phyloP scores from a whole-genome alignment of 2,113 vertebrate genomes.

The Rhinoderma darwinii region DNA sequence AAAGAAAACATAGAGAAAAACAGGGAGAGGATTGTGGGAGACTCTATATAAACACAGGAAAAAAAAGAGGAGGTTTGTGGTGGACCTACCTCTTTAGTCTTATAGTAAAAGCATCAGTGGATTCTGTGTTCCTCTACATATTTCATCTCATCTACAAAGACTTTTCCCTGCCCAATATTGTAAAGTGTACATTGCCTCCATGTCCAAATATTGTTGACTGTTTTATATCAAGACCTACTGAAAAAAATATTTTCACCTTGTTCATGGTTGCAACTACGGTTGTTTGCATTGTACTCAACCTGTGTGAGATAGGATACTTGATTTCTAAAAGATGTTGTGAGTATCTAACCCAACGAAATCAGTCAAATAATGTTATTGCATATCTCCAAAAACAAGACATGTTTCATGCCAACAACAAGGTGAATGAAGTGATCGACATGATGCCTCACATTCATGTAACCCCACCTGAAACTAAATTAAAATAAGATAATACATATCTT shows the following conservation, averaged over 20 bases:
- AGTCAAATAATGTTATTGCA: neutral
- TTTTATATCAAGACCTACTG: slow-evolving; percentile 83
- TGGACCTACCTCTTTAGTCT: slow-evolving; percentile 78
- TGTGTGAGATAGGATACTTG: slow-evolving; percentile 84
- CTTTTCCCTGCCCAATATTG: slow-evolving; percentile 80
- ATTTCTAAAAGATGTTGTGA: slow-evolving; percentile 73
- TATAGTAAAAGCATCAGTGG: slow-evolving; percentile 79
- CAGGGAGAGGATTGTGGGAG: slow-evolving; percentile 65
- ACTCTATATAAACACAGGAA: slow-evolving; percentile 63
- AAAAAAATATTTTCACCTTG: slow-evolving; percentile 88
- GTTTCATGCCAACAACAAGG: slow-evolving; percentile 35
- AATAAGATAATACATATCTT: neutral
- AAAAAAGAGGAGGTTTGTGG: slow-evolving; percentile 71
- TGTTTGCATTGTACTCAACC: slow-evolving; percentile 83
- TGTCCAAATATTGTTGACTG: slow-evolving; percentile 86
- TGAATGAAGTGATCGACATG: slow-evolving; percentile 25
- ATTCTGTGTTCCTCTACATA: slow-evolving; percentile 80
- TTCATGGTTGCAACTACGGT: slow-evolving; percentile 85
- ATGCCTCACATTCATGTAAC: neutral
- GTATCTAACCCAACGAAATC: neutral
- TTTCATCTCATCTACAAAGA: slow-evolving; percentile 81
- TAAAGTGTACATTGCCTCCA: slow-evolving; percentile 77
- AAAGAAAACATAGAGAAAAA: slow-evolving; percentile 74
- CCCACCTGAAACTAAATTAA: slow-evolving; percentile 32
- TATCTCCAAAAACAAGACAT: slow-evolving; percentile 27